Conservation (phyloP, 2,113 vertebrate genomes). For the Laticauda colubrina region DNA sequence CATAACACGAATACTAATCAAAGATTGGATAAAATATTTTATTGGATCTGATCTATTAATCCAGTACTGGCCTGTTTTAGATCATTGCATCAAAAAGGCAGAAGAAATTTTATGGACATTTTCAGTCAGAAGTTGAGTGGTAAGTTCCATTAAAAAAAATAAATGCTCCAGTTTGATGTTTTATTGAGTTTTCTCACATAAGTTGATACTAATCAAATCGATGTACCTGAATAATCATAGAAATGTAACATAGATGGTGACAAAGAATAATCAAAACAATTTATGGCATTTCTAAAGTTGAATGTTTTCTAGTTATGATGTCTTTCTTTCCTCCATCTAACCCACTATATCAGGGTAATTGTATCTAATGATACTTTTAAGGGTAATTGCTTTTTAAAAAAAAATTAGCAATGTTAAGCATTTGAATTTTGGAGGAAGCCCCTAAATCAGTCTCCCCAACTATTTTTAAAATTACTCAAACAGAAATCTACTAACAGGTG, state of each 20-base stretch:
- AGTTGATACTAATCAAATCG: constrained; percentile 55
- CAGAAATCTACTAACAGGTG: background rate
- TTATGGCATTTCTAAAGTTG: constrained; percentile 34
- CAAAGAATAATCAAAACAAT: constrained; percentile 16
- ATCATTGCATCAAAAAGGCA: background rate
- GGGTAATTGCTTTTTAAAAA: constrained; percentile 25
- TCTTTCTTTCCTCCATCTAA: background rate
- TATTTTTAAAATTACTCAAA: background rate
- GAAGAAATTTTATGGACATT: background rate
- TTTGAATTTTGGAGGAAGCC: constrained; percentile 14
- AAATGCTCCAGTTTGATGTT: constrained; percentile 46
- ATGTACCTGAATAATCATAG: constrained; percentile 52
- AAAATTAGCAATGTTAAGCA: constrained; percentile 7
- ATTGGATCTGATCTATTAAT: background rate
- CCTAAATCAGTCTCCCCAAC: constrained; percentile 19
- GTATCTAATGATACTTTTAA: constrained; percentile 39
- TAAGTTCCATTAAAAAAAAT: constrained; percentile 25
- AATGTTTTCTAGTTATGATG: constrained; percentile 28
- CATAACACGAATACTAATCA: background rate
- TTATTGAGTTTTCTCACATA: constrained; percentile 41
- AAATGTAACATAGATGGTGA: constrained; percentile 48
- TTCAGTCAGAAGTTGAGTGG: constrained; percentile 24
- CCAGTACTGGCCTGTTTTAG: background rate
- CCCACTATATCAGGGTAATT: background rate
- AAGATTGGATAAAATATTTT: background rate